Evolutionary conservation across 2,797 vertebrate genomes (phyloP).

Genomic region (Pipistrellus kuhlii): DNA sequence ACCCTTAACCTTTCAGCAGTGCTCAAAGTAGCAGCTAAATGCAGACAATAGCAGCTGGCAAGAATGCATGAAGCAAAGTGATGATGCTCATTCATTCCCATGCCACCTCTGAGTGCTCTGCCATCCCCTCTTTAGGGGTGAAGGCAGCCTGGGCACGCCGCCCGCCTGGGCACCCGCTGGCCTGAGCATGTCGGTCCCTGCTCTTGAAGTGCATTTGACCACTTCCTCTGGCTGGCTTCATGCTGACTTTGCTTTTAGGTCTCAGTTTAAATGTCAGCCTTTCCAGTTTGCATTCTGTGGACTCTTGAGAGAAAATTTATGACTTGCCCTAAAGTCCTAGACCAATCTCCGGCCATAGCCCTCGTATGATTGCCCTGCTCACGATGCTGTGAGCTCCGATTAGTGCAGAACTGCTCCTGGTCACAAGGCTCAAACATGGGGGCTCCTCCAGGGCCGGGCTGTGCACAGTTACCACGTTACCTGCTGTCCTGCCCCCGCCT

Average conservation of each 20-base stretch:
- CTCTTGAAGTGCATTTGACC: neutral
- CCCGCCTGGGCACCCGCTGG: neutral
- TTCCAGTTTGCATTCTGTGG: neutral
- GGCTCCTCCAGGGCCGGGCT: neutral
- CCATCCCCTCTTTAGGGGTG: neutral
- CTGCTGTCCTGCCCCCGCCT: neutral
- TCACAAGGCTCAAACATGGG: neutral
- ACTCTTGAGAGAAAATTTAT: neutral
- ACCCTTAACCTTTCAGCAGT: neutral
- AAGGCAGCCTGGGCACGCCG: no score
- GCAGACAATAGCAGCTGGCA: neutral
- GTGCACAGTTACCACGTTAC: no score
- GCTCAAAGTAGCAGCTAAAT: neutral
- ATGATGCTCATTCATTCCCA: no score
- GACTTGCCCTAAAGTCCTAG: neutral
- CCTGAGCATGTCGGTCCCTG: neutral
- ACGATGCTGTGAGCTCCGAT: neutral
- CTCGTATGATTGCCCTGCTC: neutral
- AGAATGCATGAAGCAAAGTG: neutral
- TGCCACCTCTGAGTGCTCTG: neutral
- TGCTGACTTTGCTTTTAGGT: neutral
- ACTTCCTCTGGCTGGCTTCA: neutral
- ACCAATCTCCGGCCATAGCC: rapidly evolving
- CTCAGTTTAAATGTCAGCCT: neutral
- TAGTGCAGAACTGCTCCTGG: rapidly evolving